phyloP scores from a whole-genome alignment of 2,113 vertebrate genomes.

The Rattus rattus region DNA sequence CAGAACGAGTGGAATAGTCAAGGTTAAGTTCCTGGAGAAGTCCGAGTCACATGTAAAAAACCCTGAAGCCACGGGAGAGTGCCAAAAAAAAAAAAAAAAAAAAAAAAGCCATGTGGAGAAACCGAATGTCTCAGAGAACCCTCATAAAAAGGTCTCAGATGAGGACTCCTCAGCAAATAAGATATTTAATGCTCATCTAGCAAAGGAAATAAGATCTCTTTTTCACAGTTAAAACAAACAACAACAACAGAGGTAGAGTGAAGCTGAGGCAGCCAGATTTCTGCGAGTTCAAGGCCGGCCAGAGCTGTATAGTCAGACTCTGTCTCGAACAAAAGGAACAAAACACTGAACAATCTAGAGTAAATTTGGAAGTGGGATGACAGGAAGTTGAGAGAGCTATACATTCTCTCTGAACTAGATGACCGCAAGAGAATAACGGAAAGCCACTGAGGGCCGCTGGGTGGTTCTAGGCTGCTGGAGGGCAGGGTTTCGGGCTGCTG shows the following conservation, averaged over 20 bases:
- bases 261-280: not conserved
- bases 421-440: not conserved
- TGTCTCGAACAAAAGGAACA: not conserved
- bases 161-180: not conserved
- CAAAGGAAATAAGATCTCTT: not conserved
- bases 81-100: not conserved
- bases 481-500: too few relatives aligned
- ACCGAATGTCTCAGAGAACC: not conserved
- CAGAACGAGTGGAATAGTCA: not conserved
- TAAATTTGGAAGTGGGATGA: not conserved
- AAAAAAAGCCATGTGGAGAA: not conserved
- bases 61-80: not conserved
- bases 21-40: not conserved
- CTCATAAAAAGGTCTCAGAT: not conserved
- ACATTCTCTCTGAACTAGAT: slow-evolving; percentile 4
- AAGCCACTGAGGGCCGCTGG: not conserved
- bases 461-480: too few relatives aligned
- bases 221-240: not conserved
- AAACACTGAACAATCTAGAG: not conserved
- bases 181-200: not conserved
- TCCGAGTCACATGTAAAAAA: not conserved
- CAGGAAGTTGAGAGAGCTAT: slow-evolving; percentile 6
- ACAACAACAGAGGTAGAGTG: not conserved
- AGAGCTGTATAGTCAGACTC: not conserved
- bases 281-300: not conserved